Base-by-base conservation (phyloP, 2,888 invertebrate species). In the Lasioglossum leucozonium region DNA sequence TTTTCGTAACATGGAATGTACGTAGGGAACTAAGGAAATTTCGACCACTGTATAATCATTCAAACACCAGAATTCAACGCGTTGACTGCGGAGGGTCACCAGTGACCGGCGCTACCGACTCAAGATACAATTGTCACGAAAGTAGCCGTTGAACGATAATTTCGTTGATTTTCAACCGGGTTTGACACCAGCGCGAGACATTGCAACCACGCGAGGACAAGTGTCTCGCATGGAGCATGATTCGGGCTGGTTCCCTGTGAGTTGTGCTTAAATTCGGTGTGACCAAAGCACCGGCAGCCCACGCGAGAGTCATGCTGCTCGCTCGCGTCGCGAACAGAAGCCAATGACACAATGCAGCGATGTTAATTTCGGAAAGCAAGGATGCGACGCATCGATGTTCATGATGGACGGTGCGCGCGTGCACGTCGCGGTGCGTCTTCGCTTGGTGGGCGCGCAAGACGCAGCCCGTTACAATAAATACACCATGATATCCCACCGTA, bases 391-490 rank as follows among this genome's bases (percentile, higher is more conserved):
- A 81, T 84, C 85, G 88, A 81, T 84, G 80, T 86, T 37, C 79
- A 22, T 89, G 87, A 91, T 84, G 83, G 75, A 88, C 82, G 88
- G 67, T 77, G 55, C 79, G 55, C 90, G 90, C 71, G 85, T 87
- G 88, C 75, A 76, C 51, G 51, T 51, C 58, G 10, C 58, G 72
- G 72, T 77, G 69, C 83, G 44, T 84, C 85, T 88, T 78, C 65
- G 83, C 69, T 67, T 79, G 79, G 67, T 77, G 34, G 82, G 82
- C 67, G 72, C 79, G 65, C 77, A 75, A 67, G 44, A 44, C 18
- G 84, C 75, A 81, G 85, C 79, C 79, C 84, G 83, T n/a, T 86
- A 87, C 90, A 92, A 92, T 90, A 93, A 93, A 82, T 86, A 85
- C 73, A 79, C 40, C 67, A 62, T n/a, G 82, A 82, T 42, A 11